These are phyloP conservation scores for Siniperca scherzeri DNA, from an alignment of 2,797 vertebrate species.

Conservation along the genomic window DNA sequence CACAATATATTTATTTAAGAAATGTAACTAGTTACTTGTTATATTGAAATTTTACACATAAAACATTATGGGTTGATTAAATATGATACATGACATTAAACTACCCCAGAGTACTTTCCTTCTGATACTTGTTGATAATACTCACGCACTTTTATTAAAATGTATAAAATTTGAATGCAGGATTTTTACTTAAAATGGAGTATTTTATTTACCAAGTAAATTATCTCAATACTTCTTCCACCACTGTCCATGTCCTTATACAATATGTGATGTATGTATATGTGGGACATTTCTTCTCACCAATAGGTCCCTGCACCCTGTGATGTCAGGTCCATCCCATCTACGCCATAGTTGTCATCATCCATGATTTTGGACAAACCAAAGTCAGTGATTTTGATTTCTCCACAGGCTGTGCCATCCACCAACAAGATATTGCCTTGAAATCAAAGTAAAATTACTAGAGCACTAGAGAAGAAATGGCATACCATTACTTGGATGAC, in stretches of 20 bases:
- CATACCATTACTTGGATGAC: not conserved
- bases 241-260: not conserved
- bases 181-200: not conserved
- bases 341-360: constrained; percentile 98
- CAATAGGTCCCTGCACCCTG: constrained; percentile 99
- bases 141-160: not conserved
- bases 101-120: not conserved
- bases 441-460: constrained; percentile 25
- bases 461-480: not conserved
- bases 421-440: constrained; percentile 98
- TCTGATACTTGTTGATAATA: not conserved
- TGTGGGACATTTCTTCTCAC: constrained; percentile 79
- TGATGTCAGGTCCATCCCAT: constrained; percentile 99
- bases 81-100: not conserved
- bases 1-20: not conserved
- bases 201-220: not conserved
- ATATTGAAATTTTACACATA: not conserved
- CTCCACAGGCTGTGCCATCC: constrained; percentile 98
- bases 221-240: not conserved
- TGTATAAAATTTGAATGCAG: not conserved
- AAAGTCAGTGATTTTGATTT: constrained; percentile 99
- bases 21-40: not conserved
- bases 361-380: constrained; percentile 99
- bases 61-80: not conserved
- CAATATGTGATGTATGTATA: not conserved